phyloP scores from a whole-genome alignment of 2,888 invertebrate species.

The Dryobota labecula region DNA sequence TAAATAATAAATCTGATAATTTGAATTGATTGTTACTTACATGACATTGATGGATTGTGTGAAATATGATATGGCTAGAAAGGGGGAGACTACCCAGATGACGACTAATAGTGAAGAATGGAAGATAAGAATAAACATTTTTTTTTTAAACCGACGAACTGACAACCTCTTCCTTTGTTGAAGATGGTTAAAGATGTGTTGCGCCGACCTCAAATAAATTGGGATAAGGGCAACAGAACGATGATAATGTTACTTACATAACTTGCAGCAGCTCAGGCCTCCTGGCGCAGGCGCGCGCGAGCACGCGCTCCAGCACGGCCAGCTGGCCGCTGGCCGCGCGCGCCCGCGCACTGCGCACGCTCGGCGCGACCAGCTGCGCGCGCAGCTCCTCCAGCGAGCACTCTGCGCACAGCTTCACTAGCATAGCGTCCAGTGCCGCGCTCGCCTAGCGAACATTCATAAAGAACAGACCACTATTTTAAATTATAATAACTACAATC shows the following conservation, averaged over 20 bases:
- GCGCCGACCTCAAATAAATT: no score
- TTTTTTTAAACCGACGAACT: no score
- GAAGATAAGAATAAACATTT: no score
- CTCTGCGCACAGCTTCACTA: conserved; percentile 67
- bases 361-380: conserved; percentile 70
- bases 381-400: conserved; percentile 56
- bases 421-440: conserved; percentile 74
- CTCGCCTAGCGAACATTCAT: conserved; percentile 68
- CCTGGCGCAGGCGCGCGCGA: conserved; percentile 72
- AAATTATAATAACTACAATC: background rate
- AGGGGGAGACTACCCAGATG: no score
- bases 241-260: conserved; percentile 72
- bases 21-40: conserved; percentile 57
- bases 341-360: conserved; percentile 54
- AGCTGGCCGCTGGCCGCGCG: conserved; percentile 69
- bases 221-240: no score
- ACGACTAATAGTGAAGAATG: no score
- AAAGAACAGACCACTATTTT: background rate
- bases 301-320: conserved; percentile 72
- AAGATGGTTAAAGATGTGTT: no score
- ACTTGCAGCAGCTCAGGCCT: conserved; percentile 70
- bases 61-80: no score
- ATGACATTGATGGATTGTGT: no score
- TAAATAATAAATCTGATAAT: background rate
- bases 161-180: no score